Conservation (phyloP, 2,797 vertebrate species). For the Brachyalestes nurse region DNA sequence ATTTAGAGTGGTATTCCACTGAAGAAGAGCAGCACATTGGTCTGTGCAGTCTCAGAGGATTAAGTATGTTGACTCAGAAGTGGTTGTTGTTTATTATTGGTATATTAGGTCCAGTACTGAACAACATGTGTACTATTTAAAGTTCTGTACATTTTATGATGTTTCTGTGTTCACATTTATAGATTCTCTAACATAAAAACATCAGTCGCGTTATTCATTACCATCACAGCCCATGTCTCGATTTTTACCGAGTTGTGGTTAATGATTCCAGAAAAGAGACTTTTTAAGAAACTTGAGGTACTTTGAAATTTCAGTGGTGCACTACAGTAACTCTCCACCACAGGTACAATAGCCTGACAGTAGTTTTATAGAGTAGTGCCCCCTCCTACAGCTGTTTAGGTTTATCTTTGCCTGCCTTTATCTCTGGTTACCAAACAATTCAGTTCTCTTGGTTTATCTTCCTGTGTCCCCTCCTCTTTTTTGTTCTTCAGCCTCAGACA, state of each 20-base stretch:
- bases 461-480: constrained; percentile 21
- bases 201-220: neutral
- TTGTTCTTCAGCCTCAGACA: constrained; percentile 88
- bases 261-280: neutral
- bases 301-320: neutral
- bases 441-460: constrained; percentile 24
- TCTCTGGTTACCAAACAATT: neutral
- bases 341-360: neutral
- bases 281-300: neutral
- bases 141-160: neutral
- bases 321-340: no score
- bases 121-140: neutral
- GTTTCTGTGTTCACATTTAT: neutral
- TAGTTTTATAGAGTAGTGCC: neutral
- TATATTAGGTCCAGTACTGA: neutral
- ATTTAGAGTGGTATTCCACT: constrained; percentile 21
- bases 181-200: neutral
- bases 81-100: neutral
- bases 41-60: neutral
- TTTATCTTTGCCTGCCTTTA: constrained; percentile 18
- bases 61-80: neutral
- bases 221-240: neutral
- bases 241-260: neutral
- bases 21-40: constrained; percentile 6
- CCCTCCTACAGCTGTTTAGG: neutral